Conservation (phyloP, 2,113 vertebrate species). For the Porphyrio hochstetteri region DNA sequence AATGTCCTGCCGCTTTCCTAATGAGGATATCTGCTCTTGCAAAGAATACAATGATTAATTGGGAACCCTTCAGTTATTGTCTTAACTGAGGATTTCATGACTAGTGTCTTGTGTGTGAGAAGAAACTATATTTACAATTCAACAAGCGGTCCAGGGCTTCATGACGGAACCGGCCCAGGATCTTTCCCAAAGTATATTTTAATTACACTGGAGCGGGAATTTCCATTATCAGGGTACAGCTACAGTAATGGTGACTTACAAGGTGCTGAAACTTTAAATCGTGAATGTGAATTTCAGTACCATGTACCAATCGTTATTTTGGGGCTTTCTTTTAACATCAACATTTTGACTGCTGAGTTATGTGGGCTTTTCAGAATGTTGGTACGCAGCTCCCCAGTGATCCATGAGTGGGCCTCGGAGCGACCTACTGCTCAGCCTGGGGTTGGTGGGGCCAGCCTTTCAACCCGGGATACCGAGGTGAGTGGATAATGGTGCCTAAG, state of each 20-base stretch:
- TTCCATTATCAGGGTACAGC: background rate
- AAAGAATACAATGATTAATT: constrained; percentile 35
- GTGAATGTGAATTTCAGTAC: background rate
- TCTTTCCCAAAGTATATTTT: constrained; percentile 8
- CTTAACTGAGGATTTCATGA: constrained; percentile 39
- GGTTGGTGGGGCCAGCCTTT: background rate
- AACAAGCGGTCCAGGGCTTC: background rate
- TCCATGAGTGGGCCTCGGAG: background rate
- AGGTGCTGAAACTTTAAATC: background rate
- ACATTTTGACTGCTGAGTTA: background rate
- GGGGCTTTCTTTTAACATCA: background rate
- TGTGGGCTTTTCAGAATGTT: background rate
- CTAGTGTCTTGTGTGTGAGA: background rate
- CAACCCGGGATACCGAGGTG: accelerated
- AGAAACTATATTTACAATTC: constrained; percentile 1
- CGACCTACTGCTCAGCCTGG: accelerated
- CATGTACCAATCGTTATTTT: background rate
- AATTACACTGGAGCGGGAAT: background rate
- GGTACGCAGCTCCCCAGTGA: background rate
- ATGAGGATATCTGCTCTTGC: constrained; percentile 37
- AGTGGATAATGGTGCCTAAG: accelerated
- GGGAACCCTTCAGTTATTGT: constrained; percentile 2
- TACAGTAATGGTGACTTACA: background rate
- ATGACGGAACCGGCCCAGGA: background rate
- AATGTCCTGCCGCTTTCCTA: constrained; percentile 22